Base-by-base conservation (phyloP, 2,113 vertebrate genomes). In the Notechis scutatus region DNA sequence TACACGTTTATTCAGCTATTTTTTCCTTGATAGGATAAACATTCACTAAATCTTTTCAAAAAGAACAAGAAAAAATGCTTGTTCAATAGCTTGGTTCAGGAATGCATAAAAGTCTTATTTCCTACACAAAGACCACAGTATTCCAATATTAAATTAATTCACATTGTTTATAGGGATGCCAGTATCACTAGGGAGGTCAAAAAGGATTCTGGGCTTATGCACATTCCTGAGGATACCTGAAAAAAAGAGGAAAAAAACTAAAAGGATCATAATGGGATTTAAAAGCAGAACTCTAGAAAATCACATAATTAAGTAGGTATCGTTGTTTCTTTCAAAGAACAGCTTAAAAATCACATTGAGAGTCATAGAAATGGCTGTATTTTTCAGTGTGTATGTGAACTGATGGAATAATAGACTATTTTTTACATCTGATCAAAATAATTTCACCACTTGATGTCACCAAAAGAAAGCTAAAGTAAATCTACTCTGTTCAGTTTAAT, bases 91-190 rank as follows among this genome's bases (percentile, higher is more conserved):
- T 74, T 18, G 39, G 45, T 87, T 69, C 61, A 89, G 95, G 94
- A 94, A 0, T 91, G 50, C 91, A 93, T 0, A 55, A 81, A 93
- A 92, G 94, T 61, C 57, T 93, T 88, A 86, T 91, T 50, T 92
- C 94, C 93, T 95, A 69, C 1, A 95, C 64, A 85, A 91, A 93
- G 92, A 92, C 93, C 87, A 92, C 26, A 95, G 89, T 88, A 90
- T 93, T 96, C 93, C 91, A 93, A 87, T 20, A 34, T 59, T 56
- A 94, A 96, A 95, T 94, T 56, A 96, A 94, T 94, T 94, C 94
- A 94, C 91, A 95, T 26, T 20, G 24, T 92, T 91, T 55, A 5
- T 57, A 95, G 93, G 85, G 94, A 96, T 56, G 94, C 5, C 88
- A 91, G 57, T 94, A 92, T 89, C 56, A 95, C 45, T 0, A 5